phyloP scores from a whole-genome alignment of 2,888 invertebrate genomes.

The Noctua pronuba region DNA sequence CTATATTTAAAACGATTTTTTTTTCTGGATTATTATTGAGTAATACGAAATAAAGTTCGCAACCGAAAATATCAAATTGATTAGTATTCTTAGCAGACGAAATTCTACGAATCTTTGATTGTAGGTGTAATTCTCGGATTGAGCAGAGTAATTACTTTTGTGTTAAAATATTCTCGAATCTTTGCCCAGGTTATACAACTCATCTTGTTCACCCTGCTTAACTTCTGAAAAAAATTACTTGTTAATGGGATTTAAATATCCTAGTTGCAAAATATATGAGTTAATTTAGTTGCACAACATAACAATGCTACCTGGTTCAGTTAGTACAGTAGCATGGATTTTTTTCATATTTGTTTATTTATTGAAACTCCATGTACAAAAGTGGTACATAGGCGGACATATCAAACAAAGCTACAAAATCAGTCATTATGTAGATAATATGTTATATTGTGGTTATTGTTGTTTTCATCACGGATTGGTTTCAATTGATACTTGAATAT shows the following conservation, averaged over 20 bases:
- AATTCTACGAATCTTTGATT: slow-evolving; percentile 10
- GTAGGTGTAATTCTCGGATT: slow-evolving; percentile 1
- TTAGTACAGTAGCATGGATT: not conserved
- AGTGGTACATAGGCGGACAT: too few species aligned
- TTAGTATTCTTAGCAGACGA: not conserved
- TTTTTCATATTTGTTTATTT: too few species aligned
- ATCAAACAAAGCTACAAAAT: not conserved
- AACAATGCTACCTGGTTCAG: not conserved
- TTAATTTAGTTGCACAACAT: not conserved
- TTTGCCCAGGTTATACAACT: not conserved
- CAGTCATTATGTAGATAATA: not conserved
- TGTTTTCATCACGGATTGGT: not conserved
- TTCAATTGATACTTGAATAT: slow-evolving; percentile 19
- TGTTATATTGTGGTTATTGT: slow-evolving; percentile 8
- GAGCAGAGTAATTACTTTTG: not conserved
- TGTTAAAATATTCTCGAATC: not conserved
- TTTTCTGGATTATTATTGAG: not conserved
- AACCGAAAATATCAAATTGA: slow-evolving; percentile 1
- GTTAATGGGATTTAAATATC: not conserved
- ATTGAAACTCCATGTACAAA: too few species aligned
- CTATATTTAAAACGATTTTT: not conserved
- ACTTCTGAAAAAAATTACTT: not conserved
- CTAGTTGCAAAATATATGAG: not conserved
- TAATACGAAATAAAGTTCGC: not conserved
- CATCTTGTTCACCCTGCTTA: not conserved